Conservation (phyloP, 2,113 vertebrate species). For the Naja naja region DNA sequence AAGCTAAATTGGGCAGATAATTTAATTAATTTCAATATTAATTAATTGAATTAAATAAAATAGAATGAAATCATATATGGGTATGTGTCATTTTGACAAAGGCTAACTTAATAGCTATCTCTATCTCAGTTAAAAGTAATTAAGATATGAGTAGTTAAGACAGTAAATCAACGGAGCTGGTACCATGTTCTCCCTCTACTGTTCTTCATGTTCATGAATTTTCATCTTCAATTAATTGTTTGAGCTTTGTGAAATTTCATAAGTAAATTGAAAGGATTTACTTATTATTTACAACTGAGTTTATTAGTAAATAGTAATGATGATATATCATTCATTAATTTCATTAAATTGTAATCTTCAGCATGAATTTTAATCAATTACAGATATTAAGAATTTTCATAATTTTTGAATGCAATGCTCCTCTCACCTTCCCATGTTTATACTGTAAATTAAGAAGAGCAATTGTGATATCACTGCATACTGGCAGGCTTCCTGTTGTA, state of each 20-base stretch:
- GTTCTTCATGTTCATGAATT: slow-evolving; percentile 12
- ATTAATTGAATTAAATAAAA: background rate
- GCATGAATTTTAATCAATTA: background rate
- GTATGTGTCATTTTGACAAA: background rate
- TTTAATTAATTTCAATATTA: background rate
- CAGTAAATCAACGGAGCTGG: background rate
- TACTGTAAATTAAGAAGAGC: background rate
- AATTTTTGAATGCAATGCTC: background rate
- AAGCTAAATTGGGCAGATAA: background rate
- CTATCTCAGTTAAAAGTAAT: background rate
- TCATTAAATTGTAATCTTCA: background rate
- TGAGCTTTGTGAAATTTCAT: background rate
- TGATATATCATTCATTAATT: background rate
- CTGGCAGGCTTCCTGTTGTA: background rate
- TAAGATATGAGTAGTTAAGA: background rate
- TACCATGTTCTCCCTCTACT: background rate
- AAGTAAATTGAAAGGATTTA: background rate
- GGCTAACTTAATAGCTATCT: background rate
- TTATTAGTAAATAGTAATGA: background rate
- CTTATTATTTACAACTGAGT: background rate
- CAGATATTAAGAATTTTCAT: background rate
- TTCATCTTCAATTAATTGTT: background rate
- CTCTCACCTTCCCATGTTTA: background rate
- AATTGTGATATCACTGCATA: background rate
- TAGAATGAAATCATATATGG: background rate